Conservation (phyloP, 2,888 invertebrate genomes). For the Cepaea hortensis region DNA sequence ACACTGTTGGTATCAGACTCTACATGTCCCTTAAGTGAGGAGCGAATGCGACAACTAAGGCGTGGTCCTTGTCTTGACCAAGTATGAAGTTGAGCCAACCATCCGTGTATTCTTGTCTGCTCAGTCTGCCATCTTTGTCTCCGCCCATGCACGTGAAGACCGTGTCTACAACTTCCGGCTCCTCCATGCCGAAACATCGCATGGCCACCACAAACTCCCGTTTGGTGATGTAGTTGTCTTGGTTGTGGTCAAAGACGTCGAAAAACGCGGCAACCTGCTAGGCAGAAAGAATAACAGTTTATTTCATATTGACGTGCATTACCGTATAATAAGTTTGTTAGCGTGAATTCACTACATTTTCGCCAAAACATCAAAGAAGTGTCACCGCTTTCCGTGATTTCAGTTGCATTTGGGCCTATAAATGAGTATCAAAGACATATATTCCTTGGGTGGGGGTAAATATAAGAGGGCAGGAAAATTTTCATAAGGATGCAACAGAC, state of each 20-base stretch:
- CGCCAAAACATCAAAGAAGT: no score
- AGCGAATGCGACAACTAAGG: slow-evolving; percentile 55
- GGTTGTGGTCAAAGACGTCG: slow-evolving; percentile 62
- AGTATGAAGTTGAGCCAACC: slow-evolving; percentile 69
- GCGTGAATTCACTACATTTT: no score
- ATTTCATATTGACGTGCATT: no score
- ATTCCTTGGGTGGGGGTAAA: no score
- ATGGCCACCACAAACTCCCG: slow-evolving; percentile 60
- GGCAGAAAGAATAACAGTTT: no score
- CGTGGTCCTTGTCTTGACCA: slow-evolving; percentile 56
- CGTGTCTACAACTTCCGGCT: slow-evolving; percentile 54
- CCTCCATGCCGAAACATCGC: slow-evolving; percentile 61
- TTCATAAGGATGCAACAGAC: no score
- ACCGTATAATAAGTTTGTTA: no score
- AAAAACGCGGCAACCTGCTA: slow-evolving; percentile 21
- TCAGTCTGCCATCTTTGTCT: slow-evolving; percentile 61
- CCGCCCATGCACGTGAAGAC: slow-evolving; percentile 65
- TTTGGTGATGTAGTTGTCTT: slow-evolving; percentile 57
- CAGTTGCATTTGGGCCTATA: no score
- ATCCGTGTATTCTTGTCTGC: slow-evolving; percentile 62
- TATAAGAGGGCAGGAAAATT: no score
- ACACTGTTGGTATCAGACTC: not conserved
- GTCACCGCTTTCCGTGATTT: no score
- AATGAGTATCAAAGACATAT: no score
- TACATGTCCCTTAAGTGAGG: slow-evolving; percentile 35